Percentiles rank a stretch among this genome's conserved stretches.
phyloP scores from a whole-genome alignment of 1,140 invertebrate genomes.

The Drosophila lacteicornis region DNA sequence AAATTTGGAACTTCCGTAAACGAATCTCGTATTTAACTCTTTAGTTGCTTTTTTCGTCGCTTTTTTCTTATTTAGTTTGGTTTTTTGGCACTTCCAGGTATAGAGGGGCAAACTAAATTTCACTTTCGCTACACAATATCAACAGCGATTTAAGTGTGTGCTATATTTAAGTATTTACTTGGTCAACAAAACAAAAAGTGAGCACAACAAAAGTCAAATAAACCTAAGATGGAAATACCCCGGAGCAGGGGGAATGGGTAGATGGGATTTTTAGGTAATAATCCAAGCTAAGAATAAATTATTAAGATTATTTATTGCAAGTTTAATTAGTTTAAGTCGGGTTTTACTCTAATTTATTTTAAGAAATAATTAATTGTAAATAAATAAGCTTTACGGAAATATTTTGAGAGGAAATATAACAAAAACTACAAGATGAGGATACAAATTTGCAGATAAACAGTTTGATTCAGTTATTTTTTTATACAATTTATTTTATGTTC shows the following conservation, averaged over 20 bases:
- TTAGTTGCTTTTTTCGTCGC: conserved; percentile 12
- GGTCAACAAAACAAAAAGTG: conserved; percentile 45
- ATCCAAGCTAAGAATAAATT: too few relatives aligned
- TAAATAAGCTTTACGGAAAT: too few relatives aligned
- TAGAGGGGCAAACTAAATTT: conserved; percentile 39
- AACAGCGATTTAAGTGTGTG: conserved; percentile 50
- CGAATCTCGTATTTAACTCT: conserved; percentile 43
- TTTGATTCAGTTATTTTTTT: neutral
- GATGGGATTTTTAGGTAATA: neutral
- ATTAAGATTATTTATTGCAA: too few relatives aligned
- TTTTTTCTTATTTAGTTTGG: conserved; percentile 11
- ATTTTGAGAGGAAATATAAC: too few relatives aligned
- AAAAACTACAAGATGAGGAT: too few relatives aligned
- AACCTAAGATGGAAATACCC: conserved; percentile 16
- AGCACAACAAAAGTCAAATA: conserved; percentile 35
- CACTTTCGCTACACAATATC: conserved; percentile 52
- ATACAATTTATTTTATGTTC: neutral
- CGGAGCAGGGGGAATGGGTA: neutral
- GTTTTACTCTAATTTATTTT: too few relatives aligned
- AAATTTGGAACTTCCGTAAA: conserved; percentile 50
- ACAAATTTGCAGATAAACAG: too few relatives aligned
- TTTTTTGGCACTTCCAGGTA: conserved; percentile 38
- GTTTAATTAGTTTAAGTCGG: too few relatives aligned
- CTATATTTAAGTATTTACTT: conserved; percentile 55
- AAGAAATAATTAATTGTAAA: too few relatives aligned